Evolutionary conservation across 2,888 invertebrate species (phyloP).

Genomic region (Caenorhabditis becei): DNA sequence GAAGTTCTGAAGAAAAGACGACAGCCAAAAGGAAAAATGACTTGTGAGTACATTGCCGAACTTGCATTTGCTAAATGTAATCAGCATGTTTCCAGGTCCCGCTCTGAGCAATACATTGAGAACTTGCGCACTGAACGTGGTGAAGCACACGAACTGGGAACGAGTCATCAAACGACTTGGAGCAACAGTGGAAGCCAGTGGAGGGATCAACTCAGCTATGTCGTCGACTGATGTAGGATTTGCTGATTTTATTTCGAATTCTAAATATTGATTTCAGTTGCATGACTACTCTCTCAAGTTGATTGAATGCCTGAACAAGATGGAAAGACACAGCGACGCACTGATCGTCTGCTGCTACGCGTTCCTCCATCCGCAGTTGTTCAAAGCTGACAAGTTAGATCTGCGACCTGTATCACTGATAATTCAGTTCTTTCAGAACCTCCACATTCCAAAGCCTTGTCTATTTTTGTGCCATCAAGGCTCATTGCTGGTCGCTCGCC

Average conservation of each 20-base stretch:
- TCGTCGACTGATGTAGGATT: constrained; percentile 47
- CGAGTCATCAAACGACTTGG: constrained; percentile 75
- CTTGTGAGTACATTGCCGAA: constrained; percentile 15
- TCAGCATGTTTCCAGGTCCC: constrained; percentile 53
- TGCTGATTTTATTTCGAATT: not conserved
- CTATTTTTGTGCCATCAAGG: constrained; percentile 75
- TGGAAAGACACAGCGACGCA: constrained; percentile 70
- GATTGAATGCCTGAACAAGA: constrained; percentile 70
- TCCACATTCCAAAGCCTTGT: constrained; percentile 76
- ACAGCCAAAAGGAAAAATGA: constrained; percentile 17
- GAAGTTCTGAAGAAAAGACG: constrained; percentile 59
- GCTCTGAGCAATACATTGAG: constrained; percentile 67
- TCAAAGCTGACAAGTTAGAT: constrained; percentile 65
- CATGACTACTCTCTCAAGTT: constrained; percentile 80
- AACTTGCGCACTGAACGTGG: constrained; percentile 65
- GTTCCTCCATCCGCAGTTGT: constrained; percentile 75
- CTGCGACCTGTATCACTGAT: constrained; percentile 9
- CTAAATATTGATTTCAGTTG: no score
- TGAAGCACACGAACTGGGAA: constrained; percentile 71
- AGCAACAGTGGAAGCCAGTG: constrained; percentile 43
- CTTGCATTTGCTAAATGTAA: not conserved
- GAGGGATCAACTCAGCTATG: constrained; percentile 27
- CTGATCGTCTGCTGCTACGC: constrained; percentile 79
- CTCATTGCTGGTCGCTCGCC: constrained; percentile 74
- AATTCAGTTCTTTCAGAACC: constrained; percentile 58